These are phyloP conservation scores for Brassicogethes aeneus DNA, from an alignment of 2,888 invertebrate species.

Conservation along the genomic window DNA sequence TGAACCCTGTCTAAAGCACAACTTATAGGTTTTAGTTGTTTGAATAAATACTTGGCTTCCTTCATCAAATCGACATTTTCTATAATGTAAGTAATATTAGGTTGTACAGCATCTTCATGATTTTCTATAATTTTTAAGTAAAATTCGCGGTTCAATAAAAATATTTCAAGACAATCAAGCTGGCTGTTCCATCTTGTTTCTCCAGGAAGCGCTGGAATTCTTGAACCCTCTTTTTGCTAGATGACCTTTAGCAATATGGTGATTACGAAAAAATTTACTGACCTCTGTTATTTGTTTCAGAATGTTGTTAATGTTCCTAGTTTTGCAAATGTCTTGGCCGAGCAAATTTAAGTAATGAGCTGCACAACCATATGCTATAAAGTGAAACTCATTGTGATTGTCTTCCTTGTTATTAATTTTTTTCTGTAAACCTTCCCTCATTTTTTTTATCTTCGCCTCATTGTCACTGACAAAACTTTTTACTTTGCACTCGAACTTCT, in stretches of 20 bases:
- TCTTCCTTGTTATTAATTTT: too few species aligned
- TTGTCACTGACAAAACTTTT: slow-evolving; percentile 9
- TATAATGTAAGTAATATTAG: background rate
- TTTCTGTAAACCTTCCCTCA: slow-evolving; percentile 5
- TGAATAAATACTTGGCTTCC: too few species aligned
- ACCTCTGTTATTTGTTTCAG: slow-evolving; percentile 6
- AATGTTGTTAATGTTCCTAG: slow-evolving; percentile 6
- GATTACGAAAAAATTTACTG: slow-evolving; percentile 7
- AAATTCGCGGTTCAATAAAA: background rate
- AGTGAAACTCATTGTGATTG: slow-evolving; percentile 3
- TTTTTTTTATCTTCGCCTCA: slow-evolving; percentile 9
- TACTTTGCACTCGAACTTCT: slow-evolving; percentile 6
- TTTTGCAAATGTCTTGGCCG: slow-evolving; percentile 6
- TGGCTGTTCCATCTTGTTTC: slow-evolving; percentile 1
- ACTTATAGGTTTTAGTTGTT: too few species aligned
- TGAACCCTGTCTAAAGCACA: too few species aligned
- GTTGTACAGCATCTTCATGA: background rate
- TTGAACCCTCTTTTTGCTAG: background rate
- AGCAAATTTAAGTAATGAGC: slow-evolving; percentile 9
- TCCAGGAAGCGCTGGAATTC: background rate
- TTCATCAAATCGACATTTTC: background rate
- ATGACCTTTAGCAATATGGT: background rate
- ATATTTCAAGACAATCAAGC: slow-evolving; percentile 2
- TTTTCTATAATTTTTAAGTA: too few species aligned
- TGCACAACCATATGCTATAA: slow-evolving; percentile 8